Conservation (phyloP, 1,140 invertebrate species). For the Chironomus striatipennis region DNA sequence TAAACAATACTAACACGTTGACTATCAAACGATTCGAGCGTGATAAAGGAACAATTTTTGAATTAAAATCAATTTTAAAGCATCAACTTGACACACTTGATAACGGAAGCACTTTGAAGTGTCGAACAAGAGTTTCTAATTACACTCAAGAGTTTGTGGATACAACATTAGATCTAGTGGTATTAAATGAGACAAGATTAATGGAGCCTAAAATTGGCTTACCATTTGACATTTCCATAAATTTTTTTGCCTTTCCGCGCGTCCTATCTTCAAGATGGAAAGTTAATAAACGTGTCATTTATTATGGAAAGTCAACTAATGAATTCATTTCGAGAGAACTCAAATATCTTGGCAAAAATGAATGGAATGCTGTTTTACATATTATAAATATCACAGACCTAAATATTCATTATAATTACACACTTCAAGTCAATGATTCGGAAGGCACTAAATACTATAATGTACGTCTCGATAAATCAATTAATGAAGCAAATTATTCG, state of each 20-base stretch:
- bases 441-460: neutral
- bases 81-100: neutral
- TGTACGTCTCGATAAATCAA: neutral
- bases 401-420: neutral
- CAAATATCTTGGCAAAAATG: neutral
- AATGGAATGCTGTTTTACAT: conserved; percentile 7
- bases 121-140: neutral
- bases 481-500: neutral
- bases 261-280: neutral
- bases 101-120: neutral
- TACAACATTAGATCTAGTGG: neutral
- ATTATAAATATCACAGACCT: neutral
- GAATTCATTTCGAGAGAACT: neutral
- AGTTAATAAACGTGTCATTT: neutral
- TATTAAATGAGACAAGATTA: neutral
- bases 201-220: neutral
- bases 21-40: neutral
- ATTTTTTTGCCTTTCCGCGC: neutral
- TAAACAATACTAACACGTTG: neutral
- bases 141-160: neutral
- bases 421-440: neutral
- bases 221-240: neutral
- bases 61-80: neutral
- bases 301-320: neutral
- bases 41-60: neutral